Percentiles rank a stretch among this genome's conserved stretches.
Evolutionary conservation across 2,888 invertebrate species (phyloP).

Genomic region (Dastarcus helophoroides): DNA sequence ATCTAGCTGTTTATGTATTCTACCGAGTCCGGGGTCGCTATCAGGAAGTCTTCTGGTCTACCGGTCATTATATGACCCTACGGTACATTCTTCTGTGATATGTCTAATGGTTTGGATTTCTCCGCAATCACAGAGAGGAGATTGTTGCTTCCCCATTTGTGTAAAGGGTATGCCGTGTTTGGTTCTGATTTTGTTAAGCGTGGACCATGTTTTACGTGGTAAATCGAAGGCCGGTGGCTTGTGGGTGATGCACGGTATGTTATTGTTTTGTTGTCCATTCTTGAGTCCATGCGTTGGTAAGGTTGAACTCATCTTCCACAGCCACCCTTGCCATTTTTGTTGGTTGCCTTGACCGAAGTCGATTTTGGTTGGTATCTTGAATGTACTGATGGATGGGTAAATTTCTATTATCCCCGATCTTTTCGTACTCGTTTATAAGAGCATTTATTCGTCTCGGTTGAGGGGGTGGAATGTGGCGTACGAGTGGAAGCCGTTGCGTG

Average conservation of each 20-base stretch:
- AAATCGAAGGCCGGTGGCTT: constrained; percentile 4
- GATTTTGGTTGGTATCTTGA: too few relatives aligned
- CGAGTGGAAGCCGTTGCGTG: constrained; percentile 4
- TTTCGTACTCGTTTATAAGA: constrained; percentile 2
- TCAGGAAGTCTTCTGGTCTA: too few relatives aligned
- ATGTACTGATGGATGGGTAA: constrained; percentile 12
- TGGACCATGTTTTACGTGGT: constrained; percentile 7
- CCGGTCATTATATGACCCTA: too few relatives aligned
- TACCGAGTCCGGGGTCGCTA: too few relatives aligned
- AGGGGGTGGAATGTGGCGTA: constrained; percentile 3
- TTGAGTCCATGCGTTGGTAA: constrained; percentile 3
- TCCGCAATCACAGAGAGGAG: constrained; percentile 1
- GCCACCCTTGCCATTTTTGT: constrained; percentile 5
- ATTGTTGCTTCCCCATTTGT: constrained; percentile 5
- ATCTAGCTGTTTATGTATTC: too few relatives aligned
- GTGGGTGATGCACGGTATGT: constrained; percentile 3
- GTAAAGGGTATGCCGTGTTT: background rate
- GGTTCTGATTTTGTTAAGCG: constrained; percentile 5
- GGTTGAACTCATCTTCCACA: constrained; percentile 7
- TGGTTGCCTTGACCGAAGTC: constrained; percentile 10
- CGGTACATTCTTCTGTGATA: too few relatives aligned
- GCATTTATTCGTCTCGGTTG: constrained; percentile 1
- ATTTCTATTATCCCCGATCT: constrained; percentile 6
- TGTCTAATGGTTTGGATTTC: constrained; percentile 1
- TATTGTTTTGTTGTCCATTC: constrained; percentile 5